A percentile compares a stretch with the other conserved stretches of the same genome.
These are phyloP conservation scores for Smutsia temminckii DNA, from an alignment of 2,797 vertebrate genomes.

Conservation along the genomic window DNA sequence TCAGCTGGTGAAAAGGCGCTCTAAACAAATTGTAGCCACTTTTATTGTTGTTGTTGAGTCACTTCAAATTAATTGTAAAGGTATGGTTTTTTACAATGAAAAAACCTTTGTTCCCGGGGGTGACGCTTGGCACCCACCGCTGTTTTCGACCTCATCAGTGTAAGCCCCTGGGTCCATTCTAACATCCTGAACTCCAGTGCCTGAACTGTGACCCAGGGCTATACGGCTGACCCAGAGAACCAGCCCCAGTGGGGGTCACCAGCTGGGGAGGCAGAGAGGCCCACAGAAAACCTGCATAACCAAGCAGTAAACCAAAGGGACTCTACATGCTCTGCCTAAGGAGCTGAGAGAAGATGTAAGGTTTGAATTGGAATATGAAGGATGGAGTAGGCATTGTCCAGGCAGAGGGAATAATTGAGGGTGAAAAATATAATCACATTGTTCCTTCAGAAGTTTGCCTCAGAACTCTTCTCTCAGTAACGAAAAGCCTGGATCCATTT, in stretches of 20 bases:
- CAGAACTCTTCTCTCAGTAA: neutral
- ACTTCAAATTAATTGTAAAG: slow-evolving; percentile 12
- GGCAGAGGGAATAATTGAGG: neutral
- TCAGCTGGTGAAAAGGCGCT: neutral
- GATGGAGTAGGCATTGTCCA: neutral
- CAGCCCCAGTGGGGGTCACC: neutral
- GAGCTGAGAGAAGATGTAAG: neutral
- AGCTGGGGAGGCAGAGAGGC: neutral
- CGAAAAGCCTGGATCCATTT: neutral
- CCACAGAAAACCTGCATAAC: neutral
- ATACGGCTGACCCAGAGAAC: neutral
- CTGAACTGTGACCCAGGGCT: neutral
- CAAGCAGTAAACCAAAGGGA: neutral
- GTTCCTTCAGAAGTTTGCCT: neutral
- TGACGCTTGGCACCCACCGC: neutral
- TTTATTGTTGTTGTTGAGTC: neutral
- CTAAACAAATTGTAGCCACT: neutral
- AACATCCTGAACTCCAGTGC: neutral
- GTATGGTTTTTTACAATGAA: neutral
- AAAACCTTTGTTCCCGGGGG: neutral
- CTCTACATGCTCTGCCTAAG: neutral
- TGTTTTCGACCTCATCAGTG: neutral
- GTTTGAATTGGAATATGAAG: neutral
- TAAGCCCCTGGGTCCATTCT: neutral
- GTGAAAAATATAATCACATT: neutral